Conservation (phyloP, 2,113 vertebrate species). For the Phylloscopus whistleri region DNA sequence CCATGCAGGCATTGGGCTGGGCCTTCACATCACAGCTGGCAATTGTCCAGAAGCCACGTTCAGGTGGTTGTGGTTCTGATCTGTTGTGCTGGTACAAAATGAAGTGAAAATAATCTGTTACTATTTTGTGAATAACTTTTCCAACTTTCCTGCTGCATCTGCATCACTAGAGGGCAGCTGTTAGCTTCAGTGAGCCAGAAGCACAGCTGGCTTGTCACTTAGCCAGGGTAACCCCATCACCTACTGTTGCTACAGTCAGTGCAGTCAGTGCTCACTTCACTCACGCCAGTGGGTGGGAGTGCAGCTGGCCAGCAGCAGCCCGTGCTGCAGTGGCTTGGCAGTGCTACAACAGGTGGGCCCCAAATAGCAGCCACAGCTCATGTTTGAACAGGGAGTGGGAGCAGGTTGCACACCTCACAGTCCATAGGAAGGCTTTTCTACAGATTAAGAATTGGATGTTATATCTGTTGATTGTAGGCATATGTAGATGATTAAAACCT, state of each 20-base stretch:
- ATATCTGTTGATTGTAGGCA: not conserved
- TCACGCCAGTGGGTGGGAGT: not conserved
- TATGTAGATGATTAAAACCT: not conserved
- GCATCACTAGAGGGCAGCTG: slow-evolving; percentile 24
- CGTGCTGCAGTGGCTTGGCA: not conserved
- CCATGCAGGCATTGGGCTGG: not conserved
- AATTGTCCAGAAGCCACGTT: not conserved
- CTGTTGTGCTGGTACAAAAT: not conserved
- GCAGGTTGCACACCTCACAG: not conserved
- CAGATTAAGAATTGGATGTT: not conserved
- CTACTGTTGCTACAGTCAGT: not conserved
- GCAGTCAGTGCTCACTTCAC: not conserved
- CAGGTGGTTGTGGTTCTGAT: not conserved
- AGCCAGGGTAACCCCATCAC: not conserved
- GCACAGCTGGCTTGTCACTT: not conserved
- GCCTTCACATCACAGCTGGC: not conserved
- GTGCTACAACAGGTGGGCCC: not conserved
- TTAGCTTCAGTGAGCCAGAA: not conserved
- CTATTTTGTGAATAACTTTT: slow-evolving; percentile 1
- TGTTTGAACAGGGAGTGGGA: not conserved
- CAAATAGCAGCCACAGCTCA: rapidly evolving
- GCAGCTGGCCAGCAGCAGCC: not conserved
- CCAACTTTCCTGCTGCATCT: not conserved
- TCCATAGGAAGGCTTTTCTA: not conserved
- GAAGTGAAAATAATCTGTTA: slow-evolving; percentile 24